These are phyloP conservation scores for Lithobates pipiens DNA, from an alignment of 2,797 vertebrate genomes.

Conservation along the genomic window DNA sequence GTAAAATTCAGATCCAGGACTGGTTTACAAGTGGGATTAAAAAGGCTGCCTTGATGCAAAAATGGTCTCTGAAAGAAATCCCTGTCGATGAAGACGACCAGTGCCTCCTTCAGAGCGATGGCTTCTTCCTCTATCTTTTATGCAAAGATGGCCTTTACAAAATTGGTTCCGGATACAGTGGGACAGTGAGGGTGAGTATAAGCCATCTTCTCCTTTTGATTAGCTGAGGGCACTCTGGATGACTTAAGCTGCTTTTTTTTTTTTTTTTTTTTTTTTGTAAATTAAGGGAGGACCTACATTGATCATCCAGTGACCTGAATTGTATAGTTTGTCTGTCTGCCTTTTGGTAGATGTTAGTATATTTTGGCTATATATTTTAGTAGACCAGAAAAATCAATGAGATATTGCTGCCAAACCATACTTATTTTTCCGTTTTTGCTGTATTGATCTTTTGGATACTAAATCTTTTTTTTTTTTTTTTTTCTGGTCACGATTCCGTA, in stretches of 20 bases:
- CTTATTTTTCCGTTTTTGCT: conserved; percentile 1
- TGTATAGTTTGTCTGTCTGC: background rate
- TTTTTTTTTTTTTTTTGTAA: background rate
- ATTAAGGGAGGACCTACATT: background rate
- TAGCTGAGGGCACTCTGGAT: background rate
- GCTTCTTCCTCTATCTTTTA: conserved; percentile 96
- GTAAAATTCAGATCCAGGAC: conserved; percentile 98
- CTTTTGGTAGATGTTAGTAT: background rate
- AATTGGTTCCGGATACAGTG: conserved; percentile 98
- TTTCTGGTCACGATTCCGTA: background rate
- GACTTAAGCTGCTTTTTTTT: background rate
- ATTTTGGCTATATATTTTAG: conserved; percentile 5
- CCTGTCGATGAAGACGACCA: conserved; percentile 93
- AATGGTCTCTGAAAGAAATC: conserved; percentile 94
- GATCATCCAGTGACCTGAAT: background rate
- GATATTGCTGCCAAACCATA: conserved; percentile 20
- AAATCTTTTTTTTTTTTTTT: background rate
- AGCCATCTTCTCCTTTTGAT: too few species aligned
- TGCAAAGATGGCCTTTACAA: conserved; percentile 98
- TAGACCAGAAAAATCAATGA: conserved; percentile 24
- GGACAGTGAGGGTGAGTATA: conserved; percentile 90
- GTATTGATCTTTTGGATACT: conserved; percentile 17
- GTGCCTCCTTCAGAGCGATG: conserved; percentile 96
- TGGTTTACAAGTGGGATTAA: conserved; percentile 99
- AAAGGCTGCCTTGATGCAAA: conserved; percentile 96